Conservation (phyloP, 2,797 vertebrate species). For the Macropus fuliginosus region DNA sequence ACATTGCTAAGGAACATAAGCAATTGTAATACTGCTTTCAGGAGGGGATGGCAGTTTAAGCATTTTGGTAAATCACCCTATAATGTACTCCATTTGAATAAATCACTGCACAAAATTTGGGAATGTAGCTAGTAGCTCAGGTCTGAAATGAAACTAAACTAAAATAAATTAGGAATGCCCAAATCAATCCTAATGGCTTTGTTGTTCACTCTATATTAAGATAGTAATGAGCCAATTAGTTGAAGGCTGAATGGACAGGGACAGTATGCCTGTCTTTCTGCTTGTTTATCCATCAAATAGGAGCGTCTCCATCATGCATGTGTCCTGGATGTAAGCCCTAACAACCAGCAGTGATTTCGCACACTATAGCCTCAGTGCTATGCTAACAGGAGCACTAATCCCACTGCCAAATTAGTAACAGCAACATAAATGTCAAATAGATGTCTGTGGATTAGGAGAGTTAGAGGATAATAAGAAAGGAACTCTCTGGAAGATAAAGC, state of each 20-base stretch:
- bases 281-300: slow-evolving; percentile 54
- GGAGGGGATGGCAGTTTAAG: neutral
- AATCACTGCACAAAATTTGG: neutral
- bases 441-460: accelerated
- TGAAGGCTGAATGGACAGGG: slow-evolving; percentile 8
- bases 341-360: slow-evolving; percentile 30
- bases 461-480: neutral
- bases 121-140: neutral
- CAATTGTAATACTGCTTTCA: neutral
- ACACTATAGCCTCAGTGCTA: neutral
- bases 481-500: neutral
- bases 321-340: neutral
- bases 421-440: neutral
- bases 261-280: neutral
- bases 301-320: neutral
- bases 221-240: slow-evolving; percentile 35
- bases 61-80: slow-evolving; percentile 11
- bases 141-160: neutral
- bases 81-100: accelerated
- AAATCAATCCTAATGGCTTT: neutral
- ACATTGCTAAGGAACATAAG: neutral
- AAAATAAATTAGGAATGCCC: neutral
- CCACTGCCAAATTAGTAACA: slow-evolving; percentile 24
- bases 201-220: slow-evolving; percentile 12
- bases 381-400: slow-evolving; percentile 18